phyloP scores from a whole-genome alignment of 2,113 vertebrate genomes.

The Heteronetta atricapilla region DNA sequence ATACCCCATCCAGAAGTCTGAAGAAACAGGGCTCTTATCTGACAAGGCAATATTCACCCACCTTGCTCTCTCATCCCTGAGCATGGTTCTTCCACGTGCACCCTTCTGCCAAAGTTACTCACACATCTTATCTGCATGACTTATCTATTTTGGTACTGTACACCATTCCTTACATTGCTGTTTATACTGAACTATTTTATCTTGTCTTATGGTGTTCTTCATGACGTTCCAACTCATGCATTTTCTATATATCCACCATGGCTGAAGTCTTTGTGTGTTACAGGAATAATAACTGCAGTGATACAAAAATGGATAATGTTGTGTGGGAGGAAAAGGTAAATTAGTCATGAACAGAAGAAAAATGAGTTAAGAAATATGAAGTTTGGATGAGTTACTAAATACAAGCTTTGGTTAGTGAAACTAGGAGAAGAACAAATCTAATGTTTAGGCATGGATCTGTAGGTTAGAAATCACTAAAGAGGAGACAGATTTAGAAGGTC shows the following conservation, averaged over 20 bases:
- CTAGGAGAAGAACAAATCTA: not conserved
- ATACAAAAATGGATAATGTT: not conserved
- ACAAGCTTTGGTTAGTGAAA: not conserved
- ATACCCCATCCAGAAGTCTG: not conserved
- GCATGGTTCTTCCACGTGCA: not conserved
- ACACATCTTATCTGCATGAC: not conserved
- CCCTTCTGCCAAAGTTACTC: not conserved
- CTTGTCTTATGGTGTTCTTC: not conserved
- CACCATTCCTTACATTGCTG: not conserved
- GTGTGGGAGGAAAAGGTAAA: not conserved
- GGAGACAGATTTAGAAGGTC: not conserved
- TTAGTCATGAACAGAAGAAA: not conserved
- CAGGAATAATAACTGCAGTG: not conserved
- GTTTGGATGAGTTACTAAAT: not conserved
- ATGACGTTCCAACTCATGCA: not conserved
- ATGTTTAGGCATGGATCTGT: not conserved
- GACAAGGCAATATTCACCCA: not conserved
- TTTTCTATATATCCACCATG: not conserved
- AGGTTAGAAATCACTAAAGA: not conserved
- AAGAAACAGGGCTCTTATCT: not conserved
- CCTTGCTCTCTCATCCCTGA: not conserved
- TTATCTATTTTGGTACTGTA: not conserved
- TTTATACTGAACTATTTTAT: not conserved
- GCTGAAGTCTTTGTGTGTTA: not conserved
- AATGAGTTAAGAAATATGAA: accelerated